Evolutionary conservation across 2,888 invertebrate species (phyloP).

Genomic region (Scotopteryx bipunctaria): DNA sequence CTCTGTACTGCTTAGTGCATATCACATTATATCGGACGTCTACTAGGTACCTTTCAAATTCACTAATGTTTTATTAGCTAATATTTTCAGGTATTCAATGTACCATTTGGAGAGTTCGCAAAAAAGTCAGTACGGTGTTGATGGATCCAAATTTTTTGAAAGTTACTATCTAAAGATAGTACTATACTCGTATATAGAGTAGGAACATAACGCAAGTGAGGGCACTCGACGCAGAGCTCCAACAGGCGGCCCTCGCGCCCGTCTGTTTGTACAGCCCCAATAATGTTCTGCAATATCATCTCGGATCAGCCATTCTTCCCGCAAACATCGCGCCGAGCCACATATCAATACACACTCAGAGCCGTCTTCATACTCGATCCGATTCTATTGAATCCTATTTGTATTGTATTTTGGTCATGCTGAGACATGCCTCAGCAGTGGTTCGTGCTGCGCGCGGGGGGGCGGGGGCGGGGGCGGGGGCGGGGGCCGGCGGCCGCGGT

Average conservation of each 20-base stretch:
- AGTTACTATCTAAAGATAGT: not conserved
- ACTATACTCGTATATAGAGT: too few relatives aligned
- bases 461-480: not conserved
- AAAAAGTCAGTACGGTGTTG: not conserved
- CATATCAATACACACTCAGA: not conserved
- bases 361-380: too few relatives aligned
- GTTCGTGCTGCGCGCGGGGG: not conserved
- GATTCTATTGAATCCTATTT: too few relatives aligned
- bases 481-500: not conserved
- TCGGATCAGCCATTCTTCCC: conserved; percentile 10
- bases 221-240: too few relatives aligned
- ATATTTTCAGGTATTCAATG: too few relatives aligned
- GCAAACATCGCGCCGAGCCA: not conserved
- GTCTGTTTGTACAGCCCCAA: conserved; percentile 11
- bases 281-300: conserved; percentile 17
- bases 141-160: not conserved
- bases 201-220: too few relatives aligned
- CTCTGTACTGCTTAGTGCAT: too few relatives aligned
- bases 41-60: too few relatives aligned
- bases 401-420: not conserved
- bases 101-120: too few relatives aligned
- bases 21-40: too few relatives aligned
- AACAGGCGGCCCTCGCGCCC: too few relatives aligned
- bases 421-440: not conserved
- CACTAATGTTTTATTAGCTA: too few relatives aligned